Base-by-base conservation (phyloP, 1,140 invertebrate species). In the Hesperophylax magnus region DNA sequence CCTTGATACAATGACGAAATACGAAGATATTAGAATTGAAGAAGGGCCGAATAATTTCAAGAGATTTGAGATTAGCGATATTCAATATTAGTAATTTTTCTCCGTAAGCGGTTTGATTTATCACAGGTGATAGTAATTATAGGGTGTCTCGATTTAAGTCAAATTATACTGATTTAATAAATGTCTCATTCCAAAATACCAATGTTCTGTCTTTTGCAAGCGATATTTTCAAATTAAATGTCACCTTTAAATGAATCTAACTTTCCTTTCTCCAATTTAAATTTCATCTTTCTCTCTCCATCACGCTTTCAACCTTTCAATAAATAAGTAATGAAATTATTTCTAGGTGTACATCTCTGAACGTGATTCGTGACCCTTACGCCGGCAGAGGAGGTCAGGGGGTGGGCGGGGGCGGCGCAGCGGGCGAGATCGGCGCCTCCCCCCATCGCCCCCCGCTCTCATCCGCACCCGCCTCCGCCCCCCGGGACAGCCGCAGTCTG, bases 351-450 rank as follows among this genome's bases (percentile, higher is more conserved):
- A 95, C 95, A 56, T 96, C 96, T 24, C 89, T 97, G 72, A 96
- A 96, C 86, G 94, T 96, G 74, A 96, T 96, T 84, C 92, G 94
- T 83, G 93, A 93, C 87, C 94, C 92, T 52, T 91, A 92, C 87
- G 91, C 92, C 63, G 82, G 87, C 52, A 85, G 89, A 18, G 87
- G 86, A 11, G 88, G 86, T 53, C 85, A 72, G 84, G 80, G 80
- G 61, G 80, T 78, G 20, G 82, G 31, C 1, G 58, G 82, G 7
- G 72, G 22, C 0, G 52, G 56, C 7, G 88, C 87, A 0, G 86
- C 86, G 17, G 89, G 88, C 65, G 88, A 88, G 77, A 86, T 86
- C 27, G 53, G 88, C 2, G 86, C 90, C n/a, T 88, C 90, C 39
- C 88, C 89, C 9, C 85, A 89, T 11, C 85, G 89, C 22, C 81